These are phyloP conservation scores for Poeciliopsis infans DNA, from an alignment of 2,797 vertebrate genomes.

Conservation along the genomic window DNA sequence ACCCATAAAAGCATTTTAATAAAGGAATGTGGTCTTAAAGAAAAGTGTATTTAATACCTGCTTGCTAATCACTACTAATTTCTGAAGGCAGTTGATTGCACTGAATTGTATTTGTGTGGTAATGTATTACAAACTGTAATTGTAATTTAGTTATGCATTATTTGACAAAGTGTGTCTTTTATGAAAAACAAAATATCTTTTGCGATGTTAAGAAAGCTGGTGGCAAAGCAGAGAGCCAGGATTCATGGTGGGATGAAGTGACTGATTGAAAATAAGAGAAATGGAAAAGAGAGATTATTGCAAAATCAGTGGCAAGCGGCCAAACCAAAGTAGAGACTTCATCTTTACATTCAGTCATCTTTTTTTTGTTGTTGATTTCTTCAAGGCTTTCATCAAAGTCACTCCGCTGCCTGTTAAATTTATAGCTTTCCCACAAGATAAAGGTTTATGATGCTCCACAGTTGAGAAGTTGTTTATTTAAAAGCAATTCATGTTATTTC, in stretches of 20 bases:
- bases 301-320: background rate
- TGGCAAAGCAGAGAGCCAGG: background rate
- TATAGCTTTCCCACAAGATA: background rate
- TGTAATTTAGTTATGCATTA: too few relatives aligned
- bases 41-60: background rate
- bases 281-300: background rate
- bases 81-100: background rate
- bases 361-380: constrained; percentile 10
- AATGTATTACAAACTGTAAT: background rate
- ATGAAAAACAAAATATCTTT: background rate
- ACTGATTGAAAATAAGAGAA: background rate
- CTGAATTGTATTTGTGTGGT: background rate
- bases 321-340: background rate
- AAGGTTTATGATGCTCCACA: constrained; percentile 8
- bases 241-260: background rate
- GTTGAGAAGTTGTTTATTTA: background rate
- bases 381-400: constrained; percentile 4
- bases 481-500: constrained; percentile 29
- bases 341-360: background rate
- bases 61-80: background rate
- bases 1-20: background rate
- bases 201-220: background rate
- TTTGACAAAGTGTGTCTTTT: background rate
- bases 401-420: background rate
- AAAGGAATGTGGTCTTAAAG: background rate